Evolutionary conservation across 2,888 invertebrate species (phyloP).

Genomic region (Eueremaeus valkanovi): DNA sequence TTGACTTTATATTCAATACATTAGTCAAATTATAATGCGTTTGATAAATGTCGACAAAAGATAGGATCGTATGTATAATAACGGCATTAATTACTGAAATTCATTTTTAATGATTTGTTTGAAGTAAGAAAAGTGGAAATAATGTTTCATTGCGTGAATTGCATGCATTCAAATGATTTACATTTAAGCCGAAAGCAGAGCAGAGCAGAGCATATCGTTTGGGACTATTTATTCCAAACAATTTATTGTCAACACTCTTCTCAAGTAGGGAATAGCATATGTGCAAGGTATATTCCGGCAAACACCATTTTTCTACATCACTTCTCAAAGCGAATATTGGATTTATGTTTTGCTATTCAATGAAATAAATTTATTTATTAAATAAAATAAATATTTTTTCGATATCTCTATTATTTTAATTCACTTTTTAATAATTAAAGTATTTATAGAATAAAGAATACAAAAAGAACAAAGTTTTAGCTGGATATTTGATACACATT

Average conservation of each 20-base stretch:
- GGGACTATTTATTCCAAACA: slow-evolving; percentile 34
- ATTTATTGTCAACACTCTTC: slow-evolving; percentile 33
- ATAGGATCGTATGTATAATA: slow-evolving; percentile 21
- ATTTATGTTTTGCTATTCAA: too few relatives aligned
- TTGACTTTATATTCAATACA: slow-evolving; percentile 19
- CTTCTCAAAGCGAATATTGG: too few relatives aligned
- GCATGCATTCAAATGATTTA: slow-evolving; percentile 18
- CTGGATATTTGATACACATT: too few relatives aligned
- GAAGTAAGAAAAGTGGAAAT: background rate
- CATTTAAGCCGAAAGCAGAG: background rate
- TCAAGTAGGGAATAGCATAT: background rate
- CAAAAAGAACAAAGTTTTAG: too few relatives aligned
- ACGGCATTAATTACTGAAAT: slow-evolving; percentile 19
- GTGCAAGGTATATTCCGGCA: too few relatives aligned
- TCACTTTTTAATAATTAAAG: too few relatives aligned
- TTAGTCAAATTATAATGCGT: slow-evolving; percentile 22
- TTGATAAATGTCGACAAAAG: slow-evolving; percentile 29
- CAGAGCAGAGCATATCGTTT: background rate
- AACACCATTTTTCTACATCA: too few relatives aligned
- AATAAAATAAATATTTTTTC: too few relatives aligned
- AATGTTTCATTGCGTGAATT: background rate
- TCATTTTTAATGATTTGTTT: slow-evolving; percentile 25
- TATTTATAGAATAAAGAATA: too few relatives aligned
- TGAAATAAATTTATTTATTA: too few relatives aligned
- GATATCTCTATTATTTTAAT: too few relatives aligned